phyloP scores from a whole-genome alignment of 2,797 vertebrate genomes.

The Crax fasciolata region DNA sequence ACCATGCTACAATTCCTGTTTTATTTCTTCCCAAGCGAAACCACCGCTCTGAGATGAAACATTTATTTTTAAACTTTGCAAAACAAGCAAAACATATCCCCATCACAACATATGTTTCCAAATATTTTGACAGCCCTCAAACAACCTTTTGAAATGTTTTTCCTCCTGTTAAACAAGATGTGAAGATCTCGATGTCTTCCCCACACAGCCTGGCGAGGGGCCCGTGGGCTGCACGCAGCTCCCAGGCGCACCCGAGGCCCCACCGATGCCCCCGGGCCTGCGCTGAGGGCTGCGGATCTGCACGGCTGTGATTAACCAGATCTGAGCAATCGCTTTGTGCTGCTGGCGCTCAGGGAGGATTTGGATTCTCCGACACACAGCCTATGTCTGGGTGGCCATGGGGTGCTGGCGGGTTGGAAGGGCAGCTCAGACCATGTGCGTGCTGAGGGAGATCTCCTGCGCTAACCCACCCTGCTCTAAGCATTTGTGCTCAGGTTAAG shows the following conservation, averaged over 20 bases:
- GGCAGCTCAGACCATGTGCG: accelerated
- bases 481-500: accelerated
- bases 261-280: neutral
- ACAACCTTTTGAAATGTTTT: neutral
- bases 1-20: neutral
- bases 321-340: neutral
- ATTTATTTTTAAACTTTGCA: neutral
- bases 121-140: neutral
- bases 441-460: accelerated
- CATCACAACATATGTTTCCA: neutral
- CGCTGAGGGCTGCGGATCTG: accelerated
- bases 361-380: neutral
- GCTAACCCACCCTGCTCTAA: accelerated
- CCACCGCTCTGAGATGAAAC: neutral
- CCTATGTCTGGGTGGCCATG: accelerated
- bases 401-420: accelerated
- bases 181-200: neutral
- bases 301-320: neutral
- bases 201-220: neutral
- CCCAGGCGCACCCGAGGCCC: neutral
- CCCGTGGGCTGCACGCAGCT: accelerated
- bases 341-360: accelerated
- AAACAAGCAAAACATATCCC: neutral
- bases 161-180: neutral
- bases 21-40: neutral